A percentile compares a stretch with the other conserved stretches of the same genome.
Conservation (phyloP, 2,797 vertebrate genomes). For the Philypnodon macrostomus region DNA sequence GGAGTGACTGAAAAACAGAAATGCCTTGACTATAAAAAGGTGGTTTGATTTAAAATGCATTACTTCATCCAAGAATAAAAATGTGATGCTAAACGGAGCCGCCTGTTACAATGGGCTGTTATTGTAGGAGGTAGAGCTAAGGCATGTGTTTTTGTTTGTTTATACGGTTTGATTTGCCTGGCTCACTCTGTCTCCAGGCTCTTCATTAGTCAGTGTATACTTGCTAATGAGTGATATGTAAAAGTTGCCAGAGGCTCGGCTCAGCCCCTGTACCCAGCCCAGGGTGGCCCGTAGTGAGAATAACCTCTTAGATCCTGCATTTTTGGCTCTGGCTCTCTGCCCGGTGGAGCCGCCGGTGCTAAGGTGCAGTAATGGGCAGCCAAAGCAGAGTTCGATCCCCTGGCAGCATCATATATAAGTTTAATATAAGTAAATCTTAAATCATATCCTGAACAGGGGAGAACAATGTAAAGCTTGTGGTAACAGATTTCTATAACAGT, state of each 20-base stretch:
- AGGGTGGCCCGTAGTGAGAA: constrained; percentile 27
- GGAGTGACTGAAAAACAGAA: constrained; percentile 44
- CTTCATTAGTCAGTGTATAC: constrained; percentile 46
- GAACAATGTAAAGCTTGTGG: too few species aligned
- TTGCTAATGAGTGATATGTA: constrained; percentile 48
- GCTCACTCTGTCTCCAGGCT: constrained; percentile 33
- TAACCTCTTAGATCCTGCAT: constrained; percentile 36
- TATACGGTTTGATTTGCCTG: constrained; percentile 15
- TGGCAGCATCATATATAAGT: neutral
- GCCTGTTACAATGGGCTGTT: constrained; percentile 11
- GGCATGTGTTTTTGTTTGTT: constrained; percentile 15
- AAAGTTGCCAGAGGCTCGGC: constrained; percentile 40
- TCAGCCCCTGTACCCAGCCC: constrained; percentile 19
- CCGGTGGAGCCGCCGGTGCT: constrained; percentile 42
- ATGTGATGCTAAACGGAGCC: constrained; percentile 28
- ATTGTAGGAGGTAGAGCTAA: neutral
- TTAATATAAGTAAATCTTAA: too few species aligned
- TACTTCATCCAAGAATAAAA: constrained; percentile 37
- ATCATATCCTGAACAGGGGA: neutral
- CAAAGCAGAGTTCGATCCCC: constrained; percentile 23
- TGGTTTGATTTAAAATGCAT: constrained; percentile 38
- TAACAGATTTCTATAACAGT: too few species aligned
- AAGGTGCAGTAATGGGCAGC: constrained; percentile 58
- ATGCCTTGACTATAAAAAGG: constrained; percentile 13
- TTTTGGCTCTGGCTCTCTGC: constrained; percentile 37